These are phyloP conservation scores for Cheilinus undulatus DNA, from an alignment of 2,113 vertebrate species.

Conservation along the genomic window DNA sequence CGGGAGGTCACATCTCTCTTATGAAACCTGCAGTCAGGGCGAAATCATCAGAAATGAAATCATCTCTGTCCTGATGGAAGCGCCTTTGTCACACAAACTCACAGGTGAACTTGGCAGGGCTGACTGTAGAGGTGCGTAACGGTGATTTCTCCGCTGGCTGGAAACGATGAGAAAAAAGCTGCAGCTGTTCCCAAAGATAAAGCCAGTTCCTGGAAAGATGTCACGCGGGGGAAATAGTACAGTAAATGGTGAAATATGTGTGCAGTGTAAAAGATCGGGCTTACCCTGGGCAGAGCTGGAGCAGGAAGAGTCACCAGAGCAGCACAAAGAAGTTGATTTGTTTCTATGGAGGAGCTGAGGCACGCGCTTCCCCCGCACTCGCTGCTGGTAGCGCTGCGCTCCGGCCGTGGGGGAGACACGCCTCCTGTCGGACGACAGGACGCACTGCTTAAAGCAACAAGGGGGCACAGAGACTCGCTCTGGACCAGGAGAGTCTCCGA, in stretches of 20 bases:
- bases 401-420: conserved; percentile 86
- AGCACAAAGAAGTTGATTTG: conserved; percentile 79
- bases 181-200: neutral
- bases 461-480: conserved; percentile 15
- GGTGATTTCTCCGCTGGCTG: conserved; percentile 1
- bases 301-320: conserved; percentile 65
- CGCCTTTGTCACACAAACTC: conserved; percentile 15
- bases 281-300: conserved; percentile 73
- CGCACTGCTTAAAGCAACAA: conserved; percentile 79
- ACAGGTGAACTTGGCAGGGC: conserved; percentile 35
- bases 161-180: neutral
- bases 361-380: conserved; percentile 68
- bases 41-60: conserved; percentile 5
- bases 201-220: conserved; percentile 13
- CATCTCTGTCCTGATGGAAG: neutral
- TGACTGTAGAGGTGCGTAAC: conserved; percentile 8
- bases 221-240: neutral
- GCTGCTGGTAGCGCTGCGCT: conserved; percentile 61
- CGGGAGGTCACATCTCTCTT: conserved; percentile 62
- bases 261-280: conserved; percentile 38
- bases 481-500: conserved; percentile 14
- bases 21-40: conserved; percentile 36
- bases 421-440: conserved; percentile 87
- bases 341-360: conserved; percentile 67
- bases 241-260: neutral